Base-by-base conservation (phyloP, 2,113 vertebrate genomes). In the Sula dactylatra region DNA sequence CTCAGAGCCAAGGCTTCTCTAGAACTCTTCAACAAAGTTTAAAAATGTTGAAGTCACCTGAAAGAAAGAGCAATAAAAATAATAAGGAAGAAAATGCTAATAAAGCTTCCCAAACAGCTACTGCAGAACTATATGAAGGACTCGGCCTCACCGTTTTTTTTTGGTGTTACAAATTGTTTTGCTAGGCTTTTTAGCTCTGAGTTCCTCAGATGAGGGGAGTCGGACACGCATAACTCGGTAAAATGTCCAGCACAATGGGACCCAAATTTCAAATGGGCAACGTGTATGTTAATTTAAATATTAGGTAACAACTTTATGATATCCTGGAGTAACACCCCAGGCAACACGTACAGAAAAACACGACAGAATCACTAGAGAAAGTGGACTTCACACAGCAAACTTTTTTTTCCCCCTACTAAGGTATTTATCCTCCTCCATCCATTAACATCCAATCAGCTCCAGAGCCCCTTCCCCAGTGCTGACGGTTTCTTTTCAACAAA, bases 381-480 rank as follows among this genome's bases (percentile, higher is more conserved):
- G 72, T 9, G 40, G 31, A 42, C 55, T 92, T 61, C 58, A 76
- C 69, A 70, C 5, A 74, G 65, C 38, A 25, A 79, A 40, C 50
- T 6, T 24, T 18, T 26, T 67, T 78, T n/a, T 34, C 2, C 14
- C 36, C 36, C 25, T 3, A 13, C 40, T 32, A 38, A 87, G 34
- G 59, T 47, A 88, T 92, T 93, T 92, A 45, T 47, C 42, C 47
- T 88, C 31, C 71, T 84, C 59, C 26, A 66, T 85, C 90, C 87
- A 87, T 91, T 55, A 95, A 62, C 65, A 85, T 67, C 94, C 85
- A 93, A 85, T 90, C 88, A 93, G 78, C 61, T 94, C 61, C 65
- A 2, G 2, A 82, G 77, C 64, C 55, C 64, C 62, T 58, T 66
- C 69, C 45, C 47, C 15, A 8, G 55, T 11, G 19, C 71, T n/a